Evolutionary conservation across 1,140 invertebrate genomes (phyloP).

Genomic region (Cotesia typhae): DNA sequence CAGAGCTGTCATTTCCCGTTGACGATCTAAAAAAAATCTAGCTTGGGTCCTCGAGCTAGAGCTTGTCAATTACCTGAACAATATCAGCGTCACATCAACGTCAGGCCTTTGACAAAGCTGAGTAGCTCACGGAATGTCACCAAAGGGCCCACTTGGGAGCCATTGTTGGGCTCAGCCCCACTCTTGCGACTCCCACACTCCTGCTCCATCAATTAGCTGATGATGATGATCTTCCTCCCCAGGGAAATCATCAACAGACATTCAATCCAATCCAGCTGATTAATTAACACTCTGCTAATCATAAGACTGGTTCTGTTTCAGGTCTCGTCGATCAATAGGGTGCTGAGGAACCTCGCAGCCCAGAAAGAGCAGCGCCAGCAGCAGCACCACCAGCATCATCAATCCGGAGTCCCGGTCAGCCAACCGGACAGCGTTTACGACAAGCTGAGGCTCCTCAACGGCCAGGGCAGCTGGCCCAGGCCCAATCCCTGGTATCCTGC

Average conservation of each 20-base stretch:
- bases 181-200: too few species aligned
- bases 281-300: conserved; percentile 1
- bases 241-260: too few species aligned
- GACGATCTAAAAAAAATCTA: background rate
- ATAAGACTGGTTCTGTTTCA: conserved; percentile 56
- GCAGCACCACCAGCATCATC: conserved; percentile 59
- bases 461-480: conserved; percentile 73
- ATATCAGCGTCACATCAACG: too few species aligned
- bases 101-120: too few species aligned
- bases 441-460: conserved; percentile 84
- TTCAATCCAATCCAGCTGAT: too few species aligned
- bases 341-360: conserved; percentile 92
- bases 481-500: conserved; percentile 69
- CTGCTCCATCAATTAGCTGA: too few species aligned
- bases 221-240: too few species aligned
- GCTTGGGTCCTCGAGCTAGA: background rate
- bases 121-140: too few species aligned
- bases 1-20: background rate
- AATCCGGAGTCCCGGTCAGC: conserved; percentile 60
- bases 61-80: too few species aligned
- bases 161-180: too few species aligned
- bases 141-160: too few species aligned
- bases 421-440: conserved; percentile 78
- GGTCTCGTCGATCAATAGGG: conserved; percentile 98
- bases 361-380: conserved; percentile 81